These are phyloP conservation scores for Drosophila austrosaltans DNA, from an alignment of 2,888 invertebrate genomes.

Conservation along the genomic window DNA sequence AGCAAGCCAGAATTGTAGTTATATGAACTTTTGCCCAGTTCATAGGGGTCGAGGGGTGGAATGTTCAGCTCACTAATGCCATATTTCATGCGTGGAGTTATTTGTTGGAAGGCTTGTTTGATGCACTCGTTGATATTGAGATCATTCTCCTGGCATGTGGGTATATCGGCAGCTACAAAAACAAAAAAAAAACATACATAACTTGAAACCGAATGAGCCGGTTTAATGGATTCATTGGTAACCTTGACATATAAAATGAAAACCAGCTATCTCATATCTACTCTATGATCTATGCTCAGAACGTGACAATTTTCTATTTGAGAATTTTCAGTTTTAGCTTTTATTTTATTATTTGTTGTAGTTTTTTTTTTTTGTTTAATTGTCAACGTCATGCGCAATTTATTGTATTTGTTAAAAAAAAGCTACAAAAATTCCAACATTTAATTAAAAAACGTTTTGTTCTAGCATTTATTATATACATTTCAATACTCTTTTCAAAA, in stretches of 20 bases:
- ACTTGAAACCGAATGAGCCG: slow-evolving; percentile 18
- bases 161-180: slow-evolving; percentile 82
- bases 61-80: slow-evolving; percentile 81
- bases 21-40: slow-evolving; percentile 74
- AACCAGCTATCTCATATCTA: slow-evolving; percentile 37
- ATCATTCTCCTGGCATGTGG: slow-evolving; percentile 85
- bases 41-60: slow-evolving; percentile 81
- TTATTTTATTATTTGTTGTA: slow-evolving; percentile 12
- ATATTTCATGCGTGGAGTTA: slow-evolving; percentile 82
- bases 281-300: slow-evolving; percentile 59
- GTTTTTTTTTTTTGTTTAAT: slow-evolving; percentile 32
- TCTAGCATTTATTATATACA: slow-evolving; percentile 33
- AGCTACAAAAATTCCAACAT: slow-evolving; percentile 34
- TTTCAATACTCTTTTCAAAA: not conserved
- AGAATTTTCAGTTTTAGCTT: slow-evolving; percentile 39
- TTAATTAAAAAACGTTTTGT: slow-evolving; percentile 51
- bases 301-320: slow-evolving; percentile 62
- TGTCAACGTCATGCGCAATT: slow-evolving; percentile 50
- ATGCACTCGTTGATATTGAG: slow-evolving; percentile 86
- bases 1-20: slow-evolving; percentile 77
- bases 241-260: slow-evolving; percentile 61
- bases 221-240: slow-evolving; percentile 13
- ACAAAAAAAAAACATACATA: slow-evolving; percentile 25
- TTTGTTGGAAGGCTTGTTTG: slow-evolving; percentile 85
- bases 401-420: slow-evolving; percentile 31